Evolutionary conservation across 2,888 invertebrate genomes (phyloP).

Genomic region (Trachelus iudaicus): DNA sequence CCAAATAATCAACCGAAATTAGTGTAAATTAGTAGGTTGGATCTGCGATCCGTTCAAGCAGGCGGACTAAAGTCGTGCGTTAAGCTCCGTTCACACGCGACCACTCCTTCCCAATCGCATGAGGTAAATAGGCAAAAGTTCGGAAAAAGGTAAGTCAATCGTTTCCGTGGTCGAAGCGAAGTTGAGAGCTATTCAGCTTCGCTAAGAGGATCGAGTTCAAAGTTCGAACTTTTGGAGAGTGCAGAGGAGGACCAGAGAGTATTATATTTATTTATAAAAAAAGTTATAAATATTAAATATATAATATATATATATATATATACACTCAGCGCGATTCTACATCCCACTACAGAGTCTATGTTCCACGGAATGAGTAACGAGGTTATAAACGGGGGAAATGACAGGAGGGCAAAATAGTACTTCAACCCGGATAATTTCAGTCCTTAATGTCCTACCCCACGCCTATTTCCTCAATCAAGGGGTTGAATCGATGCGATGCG

Average conservation of each 20-base stretch:
- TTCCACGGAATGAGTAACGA: slow-evolving; percentile 23
- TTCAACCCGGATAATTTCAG: slow-evolving; percentile 45
- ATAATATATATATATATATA: too few species aligned
- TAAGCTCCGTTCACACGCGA: slow-evolving; percentile 14
- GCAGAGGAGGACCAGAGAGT: too few species aligned
- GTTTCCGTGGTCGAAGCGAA: background rate
- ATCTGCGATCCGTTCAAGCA: slow-evolving; percentile 5
- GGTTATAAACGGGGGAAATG: slow-evolving; percentile 30
- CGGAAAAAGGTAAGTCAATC: background rate
- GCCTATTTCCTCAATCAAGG: slow-evolving; percentile 59
- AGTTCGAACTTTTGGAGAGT: too few species aligned
- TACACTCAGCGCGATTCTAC: slow-evolving; percentile 3
- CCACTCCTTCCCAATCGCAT: slow-evolving; percentile 4
- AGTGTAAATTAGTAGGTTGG: slow-evolving; percentile 26
- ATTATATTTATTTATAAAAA: too few species aligned
- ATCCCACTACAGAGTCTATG: background rate
- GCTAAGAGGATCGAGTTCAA: background rate
- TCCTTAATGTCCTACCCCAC: slow-evolving; percentile 43
- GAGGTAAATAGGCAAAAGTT: slow-evolving; percentile 14
- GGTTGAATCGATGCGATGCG: slow-evolving; percentile 55
- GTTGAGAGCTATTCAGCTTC: background rate
- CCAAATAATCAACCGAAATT: slow-evolving; percentile 10
- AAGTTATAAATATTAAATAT: too few species aligned
- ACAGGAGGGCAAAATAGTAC: slow-evolving; percentile 24
- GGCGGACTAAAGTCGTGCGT: slow-evolving; percentile 3